Evolutionary conservation across 2,113 vertebrate genomes (phyloP), one percentile per base, ranked within the genome.

Genomic region (Melanostigma gelatinosum): DNA sequence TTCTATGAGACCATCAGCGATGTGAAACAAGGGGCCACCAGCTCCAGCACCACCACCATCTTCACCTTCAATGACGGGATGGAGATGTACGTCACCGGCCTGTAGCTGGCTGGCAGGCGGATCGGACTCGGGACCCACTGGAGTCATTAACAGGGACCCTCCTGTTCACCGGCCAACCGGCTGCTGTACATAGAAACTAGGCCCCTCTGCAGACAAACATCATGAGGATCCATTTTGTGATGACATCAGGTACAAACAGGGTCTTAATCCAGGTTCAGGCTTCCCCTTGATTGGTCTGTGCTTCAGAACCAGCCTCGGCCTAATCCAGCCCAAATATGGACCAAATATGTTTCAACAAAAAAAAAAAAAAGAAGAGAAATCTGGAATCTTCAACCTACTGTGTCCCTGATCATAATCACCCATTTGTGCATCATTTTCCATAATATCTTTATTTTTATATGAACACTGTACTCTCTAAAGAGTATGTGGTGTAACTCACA

Each of bases 21-120:
- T 27, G 89, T 92, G 77, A 96, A 95, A 89, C 92, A 94, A 83
- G 94, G 92, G 10, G 88, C 44, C 66, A 92, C 75, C 79, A 88
- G 83, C 84, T 88, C 94, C 64, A 92, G 94, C 89, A 95, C 94
- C 87, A 96, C 95, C 75, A 95, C 95, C 87, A 94, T 96, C 85
- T 95, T 96, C 86, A 95, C 94, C 54, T 95, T 96, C 80, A 95
- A 96, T 57, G 95, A 95, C n/a, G 95, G 95, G 69, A 95, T 95
- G 93, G 95, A 96, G 90, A 96, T 96, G 95, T 95, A 96, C 13
- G 94, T 95, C 86, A 96, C 95, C 1, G 95, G 95, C 72, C 91
- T 95, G 88, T 95, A 95, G 90, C 79, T 75, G 58, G 67, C 65
- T 69, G 74, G 57, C 67, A 57, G 38, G 75, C 73, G 54, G 67